Conservation (phyloP, 2,797 vertebrate species). For the Petrocephalus sullivani region DNA sequence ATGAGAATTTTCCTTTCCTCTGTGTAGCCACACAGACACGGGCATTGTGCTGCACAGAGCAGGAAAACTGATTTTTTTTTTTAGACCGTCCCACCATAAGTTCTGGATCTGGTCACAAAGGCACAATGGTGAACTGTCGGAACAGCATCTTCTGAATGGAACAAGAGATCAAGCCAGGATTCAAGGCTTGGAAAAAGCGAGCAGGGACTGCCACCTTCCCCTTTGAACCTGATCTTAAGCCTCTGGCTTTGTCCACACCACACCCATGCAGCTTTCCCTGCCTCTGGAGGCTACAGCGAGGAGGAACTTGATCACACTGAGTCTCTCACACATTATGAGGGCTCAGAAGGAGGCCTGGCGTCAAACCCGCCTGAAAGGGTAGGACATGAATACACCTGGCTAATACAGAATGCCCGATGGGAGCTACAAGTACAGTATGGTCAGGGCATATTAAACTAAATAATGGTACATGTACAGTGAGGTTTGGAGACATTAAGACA, state of each 20-base stretch:
- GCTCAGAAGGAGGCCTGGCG: background rate
- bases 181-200: background rate
- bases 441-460: background rate
- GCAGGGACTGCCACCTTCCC: background rate
- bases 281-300: background rate
- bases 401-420: background rate
- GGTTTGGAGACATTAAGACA: background rate
- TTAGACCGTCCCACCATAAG: background rate
- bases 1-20: background rate
- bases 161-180: background rate
- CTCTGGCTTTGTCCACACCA: constrained; percentile 1
- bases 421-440: background rate
- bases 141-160: background rate
- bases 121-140: background rate
- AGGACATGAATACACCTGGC: background rate
- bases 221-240: constrained; percentile 6
- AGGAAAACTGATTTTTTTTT: background rate
- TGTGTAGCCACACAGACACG: background rate
- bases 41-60: background rate
- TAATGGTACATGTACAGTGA: background rate
- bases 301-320: background rate
- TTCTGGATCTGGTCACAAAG: background rate
- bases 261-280: background rate
- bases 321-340: background rate
- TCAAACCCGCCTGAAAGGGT: background rate